Conservation (phyloP, 2,113 vertebrate genomes). For the Gorsachius goisagi region DNA sequence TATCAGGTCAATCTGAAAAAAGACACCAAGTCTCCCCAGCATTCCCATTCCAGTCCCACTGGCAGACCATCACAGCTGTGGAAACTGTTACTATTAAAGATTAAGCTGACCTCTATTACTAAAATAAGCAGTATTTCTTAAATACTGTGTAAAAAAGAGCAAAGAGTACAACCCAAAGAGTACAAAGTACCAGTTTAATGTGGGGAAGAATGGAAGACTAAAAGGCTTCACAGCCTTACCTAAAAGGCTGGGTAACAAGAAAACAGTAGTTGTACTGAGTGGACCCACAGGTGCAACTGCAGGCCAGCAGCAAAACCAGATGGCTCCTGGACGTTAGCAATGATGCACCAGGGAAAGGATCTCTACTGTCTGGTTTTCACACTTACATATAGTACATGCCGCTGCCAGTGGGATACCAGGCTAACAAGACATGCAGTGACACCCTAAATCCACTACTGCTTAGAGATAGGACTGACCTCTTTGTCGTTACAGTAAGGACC, state of each 20-base stretch:
- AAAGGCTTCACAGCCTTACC: neutral
- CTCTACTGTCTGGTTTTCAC: neutral
- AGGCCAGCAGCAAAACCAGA: neutral
- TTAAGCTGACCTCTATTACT: neutral
- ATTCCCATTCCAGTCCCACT: neutral
- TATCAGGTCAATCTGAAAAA: neutral
- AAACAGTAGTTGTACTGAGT: neutral
- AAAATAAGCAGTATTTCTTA: neutral
- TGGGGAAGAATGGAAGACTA: neutral
- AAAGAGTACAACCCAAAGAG: neutral
- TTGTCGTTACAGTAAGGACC: neutral
- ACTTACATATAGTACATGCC: neutral
- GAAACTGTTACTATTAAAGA: neutral
- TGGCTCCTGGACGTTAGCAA: neutral
- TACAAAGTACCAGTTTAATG: neutral
- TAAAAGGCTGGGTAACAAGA: neutral
- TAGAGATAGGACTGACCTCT: neutral
- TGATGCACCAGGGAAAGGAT: neutral
- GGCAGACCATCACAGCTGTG: neutral
- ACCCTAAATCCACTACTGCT: neutral
- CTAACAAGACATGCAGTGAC: rapidly evolving
- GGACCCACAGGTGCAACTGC: neutral
- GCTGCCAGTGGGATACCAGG: neutral
- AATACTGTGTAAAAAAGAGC: neutral
- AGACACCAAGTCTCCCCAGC: neutral